phyloP scores from a whole-genome alignment of 2,888 invertebrate species.

The Brenthis ino region DNA sequence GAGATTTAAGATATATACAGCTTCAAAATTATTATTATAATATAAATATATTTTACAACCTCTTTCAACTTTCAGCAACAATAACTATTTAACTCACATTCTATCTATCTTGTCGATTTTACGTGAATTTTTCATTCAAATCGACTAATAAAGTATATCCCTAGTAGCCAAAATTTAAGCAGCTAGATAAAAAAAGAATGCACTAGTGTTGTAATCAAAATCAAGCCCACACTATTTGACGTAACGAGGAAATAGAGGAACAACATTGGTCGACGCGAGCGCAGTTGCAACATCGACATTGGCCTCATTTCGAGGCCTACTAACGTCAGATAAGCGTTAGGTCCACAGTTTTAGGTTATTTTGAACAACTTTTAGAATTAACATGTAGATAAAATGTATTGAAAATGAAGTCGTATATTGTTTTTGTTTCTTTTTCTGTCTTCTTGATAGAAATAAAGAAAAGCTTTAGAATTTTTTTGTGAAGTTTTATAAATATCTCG shows the following conservation, averaged over 20 bases:
- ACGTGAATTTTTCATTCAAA: background rate
- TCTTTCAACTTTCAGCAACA: background rate
- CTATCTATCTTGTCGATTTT: background rate
- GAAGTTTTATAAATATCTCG: too few species aligned
- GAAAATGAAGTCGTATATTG: too few species aligned
- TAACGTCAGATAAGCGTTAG: constrained; percentile 69
- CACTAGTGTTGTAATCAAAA: constrained; percentile 34
- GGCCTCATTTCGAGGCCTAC: constrained; percentile 74
- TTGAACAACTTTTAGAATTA: constrained; percentile 2
- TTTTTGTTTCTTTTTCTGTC: too few species aligned
- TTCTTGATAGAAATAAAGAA: too few species aligned
- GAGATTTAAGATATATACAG: too few species aligned
- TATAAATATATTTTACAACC: background rate
- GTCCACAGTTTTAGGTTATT: constrained; percentile 43
- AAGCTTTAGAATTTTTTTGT: too few species aligned
- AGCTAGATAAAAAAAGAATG: constrained; percentile 29
- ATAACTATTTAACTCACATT: background rate
- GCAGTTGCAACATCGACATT: constrained; percentile 78
- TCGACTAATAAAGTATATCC: constrained; percentile 3
- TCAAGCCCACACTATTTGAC: constrained; percentile 25
- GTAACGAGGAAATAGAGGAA: constrained; percentile 65
- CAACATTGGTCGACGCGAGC: constrained; percentile 64
- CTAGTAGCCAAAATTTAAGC: constrained; percentile 8
- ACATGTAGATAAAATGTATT: constrained; percentile 1
- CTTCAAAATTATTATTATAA: too few species aligned